Conservation (phyloP, 1,140 invertebrate species). For the Probaryconus sp. region DNA sequence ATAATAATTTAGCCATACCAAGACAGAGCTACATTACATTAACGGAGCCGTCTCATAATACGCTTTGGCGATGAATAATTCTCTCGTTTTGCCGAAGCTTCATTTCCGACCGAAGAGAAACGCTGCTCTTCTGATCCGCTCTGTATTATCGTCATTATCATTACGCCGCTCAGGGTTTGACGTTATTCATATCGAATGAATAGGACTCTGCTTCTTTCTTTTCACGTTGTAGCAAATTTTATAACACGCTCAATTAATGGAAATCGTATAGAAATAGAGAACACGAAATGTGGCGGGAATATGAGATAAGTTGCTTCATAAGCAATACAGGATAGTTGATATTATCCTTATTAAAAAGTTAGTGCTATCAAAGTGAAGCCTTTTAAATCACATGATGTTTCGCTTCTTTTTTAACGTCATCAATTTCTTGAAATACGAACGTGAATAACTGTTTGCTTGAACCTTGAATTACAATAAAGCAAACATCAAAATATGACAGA, state of each 20-base stretch:
- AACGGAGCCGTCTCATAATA: constrained; percentile 54
- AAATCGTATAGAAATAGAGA: constrained; percentile 7
- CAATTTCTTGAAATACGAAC: too few relatives aligned
- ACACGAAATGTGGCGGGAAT: neutral
- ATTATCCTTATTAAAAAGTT: too few relatives aligned
- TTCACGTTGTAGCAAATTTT: constrained; percentile 43
- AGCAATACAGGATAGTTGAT: too few relatives aligned
- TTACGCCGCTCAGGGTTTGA: constrained; percentile 43
- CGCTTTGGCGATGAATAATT: constrained; percentile 58
- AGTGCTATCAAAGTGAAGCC: too few relatives aligned
- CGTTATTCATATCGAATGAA: constrained; percentile 49
- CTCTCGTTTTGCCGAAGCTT: constrained; percentile 56
- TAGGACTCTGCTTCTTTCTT: constrained; percentile 1
- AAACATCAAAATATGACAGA: too few relatives aligned
- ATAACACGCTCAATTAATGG: constrained; percentile 37
- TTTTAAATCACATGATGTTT: too few relatives aligned
- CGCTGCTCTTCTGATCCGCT: constrained; percentile 53
- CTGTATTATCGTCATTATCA: constrained; percentile 56
- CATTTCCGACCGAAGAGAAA: constrained; percentile 52
- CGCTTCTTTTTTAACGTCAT: too few relatives aligned
- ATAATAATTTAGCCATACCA: constrained; percentile 49
- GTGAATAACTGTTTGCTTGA: too few relatives aligned
- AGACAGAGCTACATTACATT: constrained; percentile 45
- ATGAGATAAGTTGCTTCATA: too few relatives aligned
- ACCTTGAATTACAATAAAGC: too few relatives aligned